A percentile compares a stretch with the other conserved stretches of the same genome.
Evolutionary conservation across 2,797 vertebrate species (phyloP).

Genomic region (Pelodytes ibericus): DNA sequence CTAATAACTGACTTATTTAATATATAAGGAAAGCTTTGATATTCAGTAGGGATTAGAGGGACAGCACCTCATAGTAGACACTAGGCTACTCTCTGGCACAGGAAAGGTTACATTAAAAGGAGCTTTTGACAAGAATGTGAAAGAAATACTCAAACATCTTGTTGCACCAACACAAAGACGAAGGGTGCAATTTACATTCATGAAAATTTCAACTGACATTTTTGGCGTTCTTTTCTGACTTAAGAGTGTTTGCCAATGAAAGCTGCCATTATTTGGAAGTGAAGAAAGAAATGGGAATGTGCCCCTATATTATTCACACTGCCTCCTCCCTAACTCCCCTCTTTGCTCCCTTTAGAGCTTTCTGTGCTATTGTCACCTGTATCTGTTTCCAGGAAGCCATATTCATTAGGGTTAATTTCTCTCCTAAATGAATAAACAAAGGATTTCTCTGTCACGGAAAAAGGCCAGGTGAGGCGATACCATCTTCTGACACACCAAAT

Average conservation of each 20-base stretch:
- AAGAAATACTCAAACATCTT: neutral
- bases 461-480: slow-evolving; percentile 92
- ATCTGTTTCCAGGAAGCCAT: slow-evolving; percentile 87
- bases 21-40: too few relatives aligned
- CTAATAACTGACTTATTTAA: too few relatives aligned
- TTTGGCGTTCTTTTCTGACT: slow-evolving; percentile 85
- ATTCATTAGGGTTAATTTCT: slow-evolving; percentile 86
- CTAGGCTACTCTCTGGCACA: neutral
- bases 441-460: slow-evolving; percentile 85
- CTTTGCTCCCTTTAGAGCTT: slow-evolving; percentile 42
- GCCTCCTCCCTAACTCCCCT: slow-evolving; percentile 52
- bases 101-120: neutral
- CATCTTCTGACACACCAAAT: slow-evolving; percentile 85
- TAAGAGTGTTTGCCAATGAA: slow-evolving; percentile 83
- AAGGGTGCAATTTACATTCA: slow-evolving; percentile 63
- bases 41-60: too few relatives aligned
- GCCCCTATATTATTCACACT: slow-evolving; percentile 66
- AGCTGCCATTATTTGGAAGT: slow-evolving; percentile 92
- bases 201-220: slow-evolving; percentile 82
- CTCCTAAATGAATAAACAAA: slow-evolving; percentile 95
- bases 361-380: slow-evolving; percentile 76
- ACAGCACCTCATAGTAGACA: too few relatives aligned
- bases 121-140: neutral
- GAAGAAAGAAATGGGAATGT: slow-evolving; percentile 92
- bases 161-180: slow-evolving; percentile 46